A percentile compares a stretch with the other conserved stretches of the same genome.
These are phyloP conservation scores for Calameuta idolon DNA, from an alignment of 2,888 invertebrate genomes.

Conservation along the genomic window DNA sequence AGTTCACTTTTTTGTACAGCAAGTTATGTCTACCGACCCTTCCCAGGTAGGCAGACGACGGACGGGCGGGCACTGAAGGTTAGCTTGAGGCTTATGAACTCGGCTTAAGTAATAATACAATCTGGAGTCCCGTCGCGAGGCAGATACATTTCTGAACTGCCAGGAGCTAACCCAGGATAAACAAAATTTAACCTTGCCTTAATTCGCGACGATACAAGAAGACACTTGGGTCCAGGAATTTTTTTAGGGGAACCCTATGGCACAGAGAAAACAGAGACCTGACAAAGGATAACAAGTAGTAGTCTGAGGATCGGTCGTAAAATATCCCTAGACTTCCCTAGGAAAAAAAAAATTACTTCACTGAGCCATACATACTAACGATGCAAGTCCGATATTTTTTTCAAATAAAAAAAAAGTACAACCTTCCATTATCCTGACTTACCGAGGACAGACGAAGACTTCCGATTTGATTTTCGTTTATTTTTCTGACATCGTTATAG, in stretches of 20 bases:
- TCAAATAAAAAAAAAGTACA: too few species aligned
- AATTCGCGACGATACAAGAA: background rate
- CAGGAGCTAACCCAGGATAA: background rate
- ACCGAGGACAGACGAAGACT: too few species aligned
- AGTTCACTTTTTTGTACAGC: background rate
- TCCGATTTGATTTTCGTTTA: too few species aligned
- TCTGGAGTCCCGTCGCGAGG: background rate
- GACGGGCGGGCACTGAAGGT: background rate
- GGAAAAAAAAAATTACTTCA: too few species aligned
- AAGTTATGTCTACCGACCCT: background rate
- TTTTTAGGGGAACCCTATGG: background rate
- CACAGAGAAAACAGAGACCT: background rate
- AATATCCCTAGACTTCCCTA: background rate
- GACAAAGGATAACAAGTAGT: background rate
- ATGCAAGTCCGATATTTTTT: too few species aligned
- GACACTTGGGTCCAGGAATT: background rate
- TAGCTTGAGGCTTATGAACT: background rate
- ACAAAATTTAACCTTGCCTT: background rate
- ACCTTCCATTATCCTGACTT: too few species aligned
- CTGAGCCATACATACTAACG: too few species aligned
- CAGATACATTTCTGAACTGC: background rate
- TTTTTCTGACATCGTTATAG: too few species aligned
- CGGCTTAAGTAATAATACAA: background rate
- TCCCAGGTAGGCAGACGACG: background rate
- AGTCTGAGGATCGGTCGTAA: background rate